phyloP scores from a whole-genome alignment of 2,888 invertebrate species.

The Cheilosia pagana region DNA sequence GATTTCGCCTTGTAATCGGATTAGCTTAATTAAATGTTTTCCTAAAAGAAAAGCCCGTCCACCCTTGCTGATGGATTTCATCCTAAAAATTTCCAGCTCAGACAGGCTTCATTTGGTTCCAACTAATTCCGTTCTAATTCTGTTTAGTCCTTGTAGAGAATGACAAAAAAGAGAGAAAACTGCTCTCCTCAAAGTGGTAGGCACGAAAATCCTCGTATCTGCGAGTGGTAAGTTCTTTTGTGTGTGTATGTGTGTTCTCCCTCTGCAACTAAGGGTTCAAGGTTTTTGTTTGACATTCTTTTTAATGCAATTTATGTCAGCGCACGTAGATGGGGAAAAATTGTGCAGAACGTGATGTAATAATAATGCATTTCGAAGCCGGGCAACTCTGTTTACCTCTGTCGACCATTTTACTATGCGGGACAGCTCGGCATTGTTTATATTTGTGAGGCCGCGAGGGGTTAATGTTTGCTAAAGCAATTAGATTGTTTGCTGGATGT shows the following conservation, averaged over 20 bases:
- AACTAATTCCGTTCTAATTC: conserved; percentile 56
- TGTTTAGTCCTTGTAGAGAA: conserved; percentile 34
- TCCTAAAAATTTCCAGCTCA: conserved; percentile 30
- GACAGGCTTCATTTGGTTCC: conserved; percentile 50
- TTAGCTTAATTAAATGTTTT: conserved; percentile 58
- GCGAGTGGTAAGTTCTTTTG: background rate
- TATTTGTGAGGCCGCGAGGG: background rate
- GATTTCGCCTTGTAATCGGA: conserved; percentile 47
- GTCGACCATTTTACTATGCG: background rate
- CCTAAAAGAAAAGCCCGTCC: conserved; percentile 39
- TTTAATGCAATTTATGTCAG: conserved; percentile 60
- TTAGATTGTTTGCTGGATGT: conserved; percentile 54
- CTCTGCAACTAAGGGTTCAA: background rate
- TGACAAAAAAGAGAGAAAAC: background rate
- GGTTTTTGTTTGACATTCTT: conserved; percentile 34
- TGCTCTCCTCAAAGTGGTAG: conserved; percentile 6
- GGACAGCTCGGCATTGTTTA: conserved; percentile 11
- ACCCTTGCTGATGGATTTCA: conserved; percentile 8
- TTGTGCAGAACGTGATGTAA: conserved; percentile 48
- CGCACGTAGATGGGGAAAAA: conserved; percentile 58
- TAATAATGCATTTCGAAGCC: conserved; percentile 54
- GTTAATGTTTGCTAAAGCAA: conserved; percentile 53
- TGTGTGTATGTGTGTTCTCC: conserved; percentile 1
- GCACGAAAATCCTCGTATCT: conserved; percentile 9
- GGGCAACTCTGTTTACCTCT: background rate